A percentile compares a stretch with the other conserved stretches of the same genome.
These are phyloP conservation scores for Glyphotaelius pellucidus DNA, from an alignment of 2,888 invertebrate genomes.

Conservation along the genomic window DNA sequence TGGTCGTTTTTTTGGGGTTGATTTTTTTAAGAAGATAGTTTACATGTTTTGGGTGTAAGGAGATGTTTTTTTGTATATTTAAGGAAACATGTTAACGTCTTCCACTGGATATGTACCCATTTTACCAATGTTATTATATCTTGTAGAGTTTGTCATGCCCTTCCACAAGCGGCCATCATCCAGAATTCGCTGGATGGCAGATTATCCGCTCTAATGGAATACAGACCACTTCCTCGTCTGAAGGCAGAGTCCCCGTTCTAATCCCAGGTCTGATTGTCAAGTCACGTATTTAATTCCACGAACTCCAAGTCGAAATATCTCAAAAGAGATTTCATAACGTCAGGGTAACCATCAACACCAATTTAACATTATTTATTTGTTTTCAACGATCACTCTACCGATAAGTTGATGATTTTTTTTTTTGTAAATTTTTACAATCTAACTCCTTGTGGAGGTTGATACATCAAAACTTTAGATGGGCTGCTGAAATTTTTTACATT, in stretches of 20 bases:
- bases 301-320: slow-evolving; percentile 12
- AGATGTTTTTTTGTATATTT: too few species aligned
- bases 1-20: too few species aligned
- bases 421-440: neutral
- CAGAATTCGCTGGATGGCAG: neutral
- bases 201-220: neutral
- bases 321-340: neutral
- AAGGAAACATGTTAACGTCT: too few species aligned
- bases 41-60: too few species aligned
- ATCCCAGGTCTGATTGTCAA: slow-evolving; percentile 34
- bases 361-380: neutral
- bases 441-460: neutral
- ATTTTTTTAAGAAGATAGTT: too few species aligned
- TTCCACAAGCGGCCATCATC: neutral
- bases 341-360: neutral
- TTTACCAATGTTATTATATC: too few species aligned
- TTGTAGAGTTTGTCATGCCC: neutral
- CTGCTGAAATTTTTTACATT: too few species aligned
- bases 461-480: neutral
- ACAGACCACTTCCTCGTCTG: slow-evolving; percentile 23
- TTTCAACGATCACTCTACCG: neutral
- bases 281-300: slow-evolving; percentile 41
- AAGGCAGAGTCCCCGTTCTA: slow-evolving; percentile 12
- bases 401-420: neutral
- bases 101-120: neutral